These are phyloP conservation scores for Phortica variegata DNA, from an alignment of 1,140 invertebrate species.

Conservation along the genomic window DNA sequence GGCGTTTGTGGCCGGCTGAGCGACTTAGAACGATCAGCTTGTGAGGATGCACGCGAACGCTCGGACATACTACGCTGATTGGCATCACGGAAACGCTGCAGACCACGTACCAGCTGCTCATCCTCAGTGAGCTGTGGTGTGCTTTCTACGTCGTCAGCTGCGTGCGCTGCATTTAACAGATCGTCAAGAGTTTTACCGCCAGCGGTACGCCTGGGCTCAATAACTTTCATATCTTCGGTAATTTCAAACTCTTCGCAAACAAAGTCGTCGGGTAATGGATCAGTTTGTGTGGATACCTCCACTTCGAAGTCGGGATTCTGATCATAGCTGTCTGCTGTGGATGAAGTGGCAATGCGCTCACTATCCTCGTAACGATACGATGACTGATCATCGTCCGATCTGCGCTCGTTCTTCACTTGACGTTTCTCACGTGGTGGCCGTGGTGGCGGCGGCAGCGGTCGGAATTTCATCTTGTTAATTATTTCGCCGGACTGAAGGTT, in stretches of 20 bases:
- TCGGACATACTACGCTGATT: constrained; percentile 62
- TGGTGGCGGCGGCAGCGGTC: constrained; percentile 79
- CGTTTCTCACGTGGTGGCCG: constrained; percentile 68
- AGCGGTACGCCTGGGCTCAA: constrained; percentile 33
- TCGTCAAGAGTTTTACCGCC: constrained; percentile 44
- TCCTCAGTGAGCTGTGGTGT: constrained; percentile 38
- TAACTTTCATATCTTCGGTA: constrained; percentile 58
- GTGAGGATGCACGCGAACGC: constrained; percentile 59
- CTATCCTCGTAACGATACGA: constrained; percentile 33
- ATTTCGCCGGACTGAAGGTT: constrained; percentile 70
- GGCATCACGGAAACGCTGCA: constrained; percentile 58
- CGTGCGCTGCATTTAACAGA: constrained; percentile 33
- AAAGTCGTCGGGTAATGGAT: constrained; percentile 75
- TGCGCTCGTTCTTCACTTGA: constrained; percentile 39
- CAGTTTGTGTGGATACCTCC: constrained; percentile 77
- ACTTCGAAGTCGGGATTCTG: constrained; percentile 60
- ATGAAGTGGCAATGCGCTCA: constrained; percentile 46
- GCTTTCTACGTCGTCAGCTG: constrained; percentile 32
- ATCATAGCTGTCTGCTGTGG: constrained; percentile 43
- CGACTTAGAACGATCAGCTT: constrained; percentile 59
- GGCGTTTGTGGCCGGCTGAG: constrained; percentile 61
- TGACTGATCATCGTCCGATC: constrained; percentile 1
- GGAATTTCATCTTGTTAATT: constrained; percentile 75
- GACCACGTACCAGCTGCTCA: constrained; percentile 50
- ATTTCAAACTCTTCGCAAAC: constrained; percentile 67